Conservation (phyloP, 2,113 vertebrate genomes). For the Stomatorhinus ivindoensis region DNA sequence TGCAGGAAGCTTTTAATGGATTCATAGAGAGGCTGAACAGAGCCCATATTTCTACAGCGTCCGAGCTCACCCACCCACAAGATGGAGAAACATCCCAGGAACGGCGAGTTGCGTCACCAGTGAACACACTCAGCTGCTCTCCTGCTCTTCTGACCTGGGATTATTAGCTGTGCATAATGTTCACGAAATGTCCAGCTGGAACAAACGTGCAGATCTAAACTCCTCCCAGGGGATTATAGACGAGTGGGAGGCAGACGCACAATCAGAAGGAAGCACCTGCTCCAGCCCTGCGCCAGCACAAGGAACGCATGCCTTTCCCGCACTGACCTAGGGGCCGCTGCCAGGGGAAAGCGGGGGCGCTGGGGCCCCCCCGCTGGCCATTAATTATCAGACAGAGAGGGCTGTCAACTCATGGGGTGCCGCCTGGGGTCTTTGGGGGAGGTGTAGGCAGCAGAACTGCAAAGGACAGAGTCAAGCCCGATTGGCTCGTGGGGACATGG, state of each 20-base stretch:
- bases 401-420: not conserved
- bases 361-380: not conserved
- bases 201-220: not conserved
- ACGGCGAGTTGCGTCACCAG: not conserved
- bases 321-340: not conserved
- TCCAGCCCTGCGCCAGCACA: not conserved
- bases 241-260: not conserved
- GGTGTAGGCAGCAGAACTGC: not conserved
- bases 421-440: not conserved
- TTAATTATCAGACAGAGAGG: slow-evolving; percentile 1
- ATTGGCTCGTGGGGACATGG: not conserved
- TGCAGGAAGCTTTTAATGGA: not conserved
- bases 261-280: not conserved
- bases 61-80: not conserved
- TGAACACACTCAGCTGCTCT: not conserved
- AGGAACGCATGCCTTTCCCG: not conserved
- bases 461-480: not conserved
- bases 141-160: not conserved
- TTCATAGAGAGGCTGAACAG: not conserved
- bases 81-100: not conserved
- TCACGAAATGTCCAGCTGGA: not conserved
- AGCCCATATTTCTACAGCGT: not conserved
- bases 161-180: not conserved
- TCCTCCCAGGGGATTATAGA: not conserved
- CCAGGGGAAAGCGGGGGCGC: not conserved